phyloP scores from a whole-genome alignment of 1,140 invertebrate genomes.

The Teleogryllus occipitalis region DNA sequence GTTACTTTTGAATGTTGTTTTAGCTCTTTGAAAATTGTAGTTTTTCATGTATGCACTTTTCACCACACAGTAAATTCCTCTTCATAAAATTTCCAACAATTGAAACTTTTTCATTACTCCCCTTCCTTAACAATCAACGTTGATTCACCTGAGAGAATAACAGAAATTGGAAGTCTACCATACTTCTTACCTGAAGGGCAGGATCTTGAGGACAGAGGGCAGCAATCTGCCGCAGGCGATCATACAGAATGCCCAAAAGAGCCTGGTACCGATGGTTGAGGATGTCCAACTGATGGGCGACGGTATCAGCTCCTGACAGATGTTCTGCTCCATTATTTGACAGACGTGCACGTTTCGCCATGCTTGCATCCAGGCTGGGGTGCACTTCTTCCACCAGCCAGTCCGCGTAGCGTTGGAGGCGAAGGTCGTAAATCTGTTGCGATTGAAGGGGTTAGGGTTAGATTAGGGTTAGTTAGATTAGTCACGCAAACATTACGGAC shows the following conservation, averaged over 20 bases:
- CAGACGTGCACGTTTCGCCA: slow-evolving; percentile 37
- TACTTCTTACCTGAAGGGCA: slow-evolving; percentile 39
- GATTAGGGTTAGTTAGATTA: slow-evolving; percentile 32
- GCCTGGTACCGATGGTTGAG: slow-evolving; percentile 74
- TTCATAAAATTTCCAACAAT: too few species aligned
- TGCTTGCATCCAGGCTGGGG: slow-evolving; percentile 63
- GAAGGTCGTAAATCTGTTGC: slow-evolving; percentile 66
- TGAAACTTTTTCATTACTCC: too few species aligned
- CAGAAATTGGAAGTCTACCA: too few species aligned
- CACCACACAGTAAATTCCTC: too few species aligned
- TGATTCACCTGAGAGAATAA: too few species aligned
- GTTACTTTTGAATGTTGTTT: too few species aligned
- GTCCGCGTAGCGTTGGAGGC: slow-evolving; percentile 80
- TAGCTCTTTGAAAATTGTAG: too few species aligned
- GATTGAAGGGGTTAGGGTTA: slow-evolving; percentile 30
- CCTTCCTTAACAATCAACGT: too few species aligned
- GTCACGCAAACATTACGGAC: slow-evolving; percentile 23
- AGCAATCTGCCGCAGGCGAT: slow-evolving; percentile 44
- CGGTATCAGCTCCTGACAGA: slow-evolving; percentile 60
- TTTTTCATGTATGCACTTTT: too few species aligned
- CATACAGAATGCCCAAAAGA: slow-evolving; percentile 63
- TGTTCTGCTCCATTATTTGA: slow-evolving; percentile 30
- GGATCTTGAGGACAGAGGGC: slow-evolving; percentile 37
- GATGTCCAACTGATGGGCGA: slow-evolving; percentile 76
- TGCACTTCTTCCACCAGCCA: slow-evolving; percentile 79